phyloP scores from a whole-genome alignment of 1,140 invertebrate species.

The Danaus melanippus region DNA sequence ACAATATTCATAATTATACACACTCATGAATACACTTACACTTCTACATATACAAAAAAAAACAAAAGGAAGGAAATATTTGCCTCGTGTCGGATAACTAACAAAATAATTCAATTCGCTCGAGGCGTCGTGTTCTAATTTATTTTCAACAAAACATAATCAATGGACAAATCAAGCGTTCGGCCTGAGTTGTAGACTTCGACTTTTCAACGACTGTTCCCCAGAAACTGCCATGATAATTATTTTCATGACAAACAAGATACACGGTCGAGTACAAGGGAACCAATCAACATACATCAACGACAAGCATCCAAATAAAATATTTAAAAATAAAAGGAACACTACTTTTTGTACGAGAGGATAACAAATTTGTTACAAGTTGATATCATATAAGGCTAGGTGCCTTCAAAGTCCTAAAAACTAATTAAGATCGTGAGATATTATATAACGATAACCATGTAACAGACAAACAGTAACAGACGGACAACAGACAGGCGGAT shows the following conservation, averaged over 20 bases:
- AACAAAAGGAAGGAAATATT: too few species aligned
- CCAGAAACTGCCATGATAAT: conserved; percentile 46
- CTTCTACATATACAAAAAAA: too few species aligned
- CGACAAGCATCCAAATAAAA: conserved; percentile 54
- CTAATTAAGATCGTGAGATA: conserved; percentile 70
- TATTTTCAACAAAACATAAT: conserved; percentile 54
- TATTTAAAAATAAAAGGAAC: conserved; percentile 56
- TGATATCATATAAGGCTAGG: conserved; percentile 64
- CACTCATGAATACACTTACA: too few species aligned
- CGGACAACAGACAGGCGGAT: conserved; percentile 38
- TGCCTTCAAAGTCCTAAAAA: conserved; percentile 69
- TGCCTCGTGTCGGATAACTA: conserved; percentile 22
- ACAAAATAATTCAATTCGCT: conserved; percentile 51
- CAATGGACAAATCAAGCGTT: conserved; percentile 54
- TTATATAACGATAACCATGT: conserved; percentile 62
- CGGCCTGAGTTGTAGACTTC: conserved; percentile 32
- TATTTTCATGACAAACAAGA: conserved; percentile 67
- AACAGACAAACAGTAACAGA: too few species aligned
- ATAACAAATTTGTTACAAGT: conserved; percentile 68
- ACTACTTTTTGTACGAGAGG: conserved; percentile 52
- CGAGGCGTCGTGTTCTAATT: conserved; percentile 45
- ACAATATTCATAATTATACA: too few species aligned
- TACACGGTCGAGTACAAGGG: conserved; percentile 53
- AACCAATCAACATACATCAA: conserved; percentile 70
- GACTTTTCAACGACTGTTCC: conserved; percentile 55